phyloP scores from a whole-genome alignment of 2,888 invertebrate species.

The Lithophane semibrunnea region DNA sequence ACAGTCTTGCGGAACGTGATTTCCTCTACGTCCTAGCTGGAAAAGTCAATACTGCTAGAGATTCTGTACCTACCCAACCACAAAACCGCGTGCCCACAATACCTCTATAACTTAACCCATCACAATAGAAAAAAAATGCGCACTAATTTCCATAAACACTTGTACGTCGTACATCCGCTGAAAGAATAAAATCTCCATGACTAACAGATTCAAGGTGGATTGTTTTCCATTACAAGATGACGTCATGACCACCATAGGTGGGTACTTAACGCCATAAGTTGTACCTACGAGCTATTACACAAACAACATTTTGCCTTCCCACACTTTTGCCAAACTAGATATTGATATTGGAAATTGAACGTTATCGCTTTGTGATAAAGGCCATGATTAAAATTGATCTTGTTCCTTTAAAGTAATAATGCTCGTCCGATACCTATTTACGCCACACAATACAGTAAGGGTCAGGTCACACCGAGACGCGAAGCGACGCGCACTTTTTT shows the following conservation, averaged over 20 bases:
- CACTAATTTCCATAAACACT: slow-evolving; percentile 48
- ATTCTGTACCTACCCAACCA: not conserved
- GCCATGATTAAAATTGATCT: not conserved
- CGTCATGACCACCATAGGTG: slow-evolving; percentile 46
- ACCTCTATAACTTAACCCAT: not conserved
- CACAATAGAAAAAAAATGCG: slow-evolving; percentile 39
- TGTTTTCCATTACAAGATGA: slow-evolving; percentile 54
- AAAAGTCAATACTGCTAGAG: not conserved
- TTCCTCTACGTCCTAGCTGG: not conserved
- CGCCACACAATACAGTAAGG: slow-evolving; percentile 16
- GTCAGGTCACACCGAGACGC: too few species aligned
- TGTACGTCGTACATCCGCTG: slow-evolving; percentile 28
- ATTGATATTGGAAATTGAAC: slow-evolving; percentile 48
- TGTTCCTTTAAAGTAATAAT: slow-evolving; percentile 24
- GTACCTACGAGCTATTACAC: slow-evolving; percentile 61
- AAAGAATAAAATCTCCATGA: slow-evolving; percentile 57
- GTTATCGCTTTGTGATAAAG: slow-evolving; percentile 32
- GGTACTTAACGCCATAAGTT: slow-evolving; percentile 51
- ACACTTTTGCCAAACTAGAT: slow-evolving; percentile 39
- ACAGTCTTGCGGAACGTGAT: not conserved
- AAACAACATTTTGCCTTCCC: slow-evolving; percentile 76
- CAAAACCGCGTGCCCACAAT: slow-evolving; percentile 10
- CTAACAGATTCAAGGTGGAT: slow-evolving; percentile 61
- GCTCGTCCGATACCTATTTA: slow-evolving; percentile 31
- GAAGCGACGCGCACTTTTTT: too few species aligned